Conservation (phyloP, 2,113 vertebrate genomes). For the Oreochromis aureus region DNA sequence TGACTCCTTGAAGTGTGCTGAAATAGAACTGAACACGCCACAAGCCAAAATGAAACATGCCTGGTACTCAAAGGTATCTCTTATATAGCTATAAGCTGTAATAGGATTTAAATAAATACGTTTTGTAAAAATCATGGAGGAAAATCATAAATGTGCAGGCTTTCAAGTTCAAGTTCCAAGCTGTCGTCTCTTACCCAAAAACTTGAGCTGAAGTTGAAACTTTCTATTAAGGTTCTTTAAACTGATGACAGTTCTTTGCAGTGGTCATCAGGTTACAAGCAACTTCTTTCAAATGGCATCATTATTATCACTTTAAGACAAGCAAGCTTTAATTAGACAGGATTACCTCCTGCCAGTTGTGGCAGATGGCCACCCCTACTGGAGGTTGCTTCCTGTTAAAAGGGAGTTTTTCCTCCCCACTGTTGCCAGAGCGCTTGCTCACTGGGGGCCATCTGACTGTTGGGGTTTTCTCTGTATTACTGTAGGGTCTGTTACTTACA, state of each 20-base stretch:
- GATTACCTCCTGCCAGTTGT: not conserved
- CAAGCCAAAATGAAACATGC: not conserved
- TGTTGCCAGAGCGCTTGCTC: not conserved
- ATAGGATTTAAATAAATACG: not conserved
- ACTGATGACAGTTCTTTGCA: not conserved
- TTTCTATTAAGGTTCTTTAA: not conserved
- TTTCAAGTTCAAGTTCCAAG: not conserved
- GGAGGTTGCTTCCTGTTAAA: not conserved
- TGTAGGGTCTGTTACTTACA: not conserved
- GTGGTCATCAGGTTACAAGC: not conserved
- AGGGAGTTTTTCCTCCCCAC: not conserved
- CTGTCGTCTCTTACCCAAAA: not conserved
- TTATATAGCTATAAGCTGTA: not conserved
- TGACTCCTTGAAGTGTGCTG: not conserved
- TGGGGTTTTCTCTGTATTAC: not conserved
- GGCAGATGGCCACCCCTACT: not conserved
- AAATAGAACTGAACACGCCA: not conserved
- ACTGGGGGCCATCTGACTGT: not conserved
- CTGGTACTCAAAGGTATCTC: not conserved
- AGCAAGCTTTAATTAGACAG: not conserved
- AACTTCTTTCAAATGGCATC: not conserved
- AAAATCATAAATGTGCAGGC: not conserved
- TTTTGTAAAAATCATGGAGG: not conserved
- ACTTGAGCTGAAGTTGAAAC: not conserved
- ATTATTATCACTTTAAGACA: not conserved